A percentile compares a stretch with the other conserved stretches of the same genome.
phyloP scores from a whole-genome alignment of 2,888 invertebrate genomes.

The Ditula angustiorana region DNA sequence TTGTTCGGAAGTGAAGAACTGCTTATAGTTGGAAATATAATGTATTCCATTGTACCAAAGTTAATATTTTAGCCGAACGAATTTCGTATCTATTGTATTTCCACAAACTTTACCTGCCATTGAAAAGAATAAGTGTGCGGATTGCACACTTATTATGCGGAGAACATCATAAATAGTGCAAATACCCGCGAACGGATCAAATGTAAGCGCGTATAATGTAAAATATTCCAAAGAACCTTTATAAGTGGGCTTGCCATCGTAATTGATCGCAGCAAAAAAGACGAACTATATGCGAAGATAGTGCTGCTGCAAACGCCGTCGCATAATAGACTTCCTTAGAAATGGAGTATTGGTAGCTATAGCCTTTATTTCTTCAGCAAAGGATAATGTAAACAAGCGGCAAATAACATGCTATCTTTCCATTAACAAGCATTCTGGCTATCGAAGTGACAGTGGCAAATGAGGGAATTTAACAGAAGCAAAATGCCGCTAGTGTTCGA shows the following conservation, averaged over 20 bases:
- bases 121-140: conserved; percentile 70
- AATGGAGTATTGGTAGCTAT: neutral
- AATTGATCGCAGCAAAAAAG: conserved; percentile 69
- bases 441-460: neutral
- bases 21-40: conserved; percentile 81
- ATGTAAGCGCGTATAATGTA: conserved; percentile 58
- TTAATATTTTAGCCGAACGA: conserved; percentile 83
- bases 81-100: conserved; percentile 73
- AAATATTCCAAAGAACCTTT: conserved; percentile 56
- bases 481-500: too few relatives aligned
- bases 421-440: neutral
- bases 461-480: too few relatives aligned
- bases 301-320: neutral
- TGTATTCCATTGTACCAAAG: conserved; percentile 79
- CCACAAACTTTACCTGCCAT: conserved; percentile 75
- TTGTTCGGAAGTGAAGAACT: conserved; percentile 84
- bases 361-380: conserved; percentile 1
- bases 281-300: conserved; percentile 17
- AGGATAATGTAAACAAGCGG: conserved; percentile 6
- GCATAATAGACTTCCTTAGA: conserved; percentile 17
- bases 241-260: conserved; percentile 71
- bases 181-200: conserved; percentile 63
- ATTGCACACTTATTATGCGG: conserved; percentile 71
- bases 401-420: neutral
- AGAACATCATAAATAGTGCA: conserved; percentile 65